phyloP scores from a whole-genome alignment of 2,888 invertebrate genomes.

The Meiosimyza decipiens region DNA sequence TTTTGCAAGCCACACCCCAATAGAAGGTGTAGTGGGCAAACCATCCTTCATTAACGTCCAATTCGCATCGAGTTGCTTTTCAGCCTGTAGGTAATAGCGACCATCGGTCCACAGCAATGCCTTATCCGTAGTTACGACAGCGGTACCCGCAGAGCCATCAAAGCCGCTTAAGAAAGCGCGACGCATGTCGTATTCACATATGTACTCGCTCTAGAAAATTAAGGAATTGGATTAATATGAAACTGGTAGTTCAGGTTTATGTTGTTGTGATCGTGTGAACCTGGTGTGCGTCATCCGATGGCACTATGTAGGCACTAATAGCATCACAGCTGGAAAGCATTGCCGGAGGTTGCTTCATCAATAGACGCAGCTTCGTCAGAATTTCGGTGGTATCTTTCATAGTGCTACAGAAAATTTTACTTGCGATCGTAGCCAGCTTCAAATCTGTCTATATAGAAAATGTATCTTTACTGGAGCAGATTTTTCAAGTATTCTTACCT shows the following conservation, averaged over 20 bases:
- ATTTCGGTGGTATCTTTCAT: conserved; percentile 62
- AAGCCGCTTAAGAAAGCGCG: conserved; percentile 90
- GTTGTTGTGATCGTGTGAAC: conserved; percentile 12
- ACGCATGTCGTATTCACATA: conserved; percentile 85
- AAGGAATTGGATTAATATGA: conserved; percentile 25
- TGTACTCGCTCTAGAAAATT: conserved; percentile 77
- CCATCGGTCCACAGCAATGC: conserved; percentile 98
- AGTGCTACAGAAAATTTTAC: not conserved
- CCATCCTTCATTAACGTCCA: conserved; percentile 95
- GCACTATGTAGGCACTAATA: conserved; percentile 76
- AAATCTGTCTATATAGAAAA: too few species aligned
- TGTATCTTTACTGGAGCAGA: too few species aligned
- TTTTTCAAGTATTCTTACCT: too few species aligned
- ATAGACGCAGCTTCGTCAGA: conserved; percentile 54
- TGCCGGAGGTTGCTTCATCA: conserved; percentile 54
- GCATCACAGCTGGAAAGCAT: not conserved
- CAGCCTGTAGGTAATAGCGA: conserved; percentile 92
- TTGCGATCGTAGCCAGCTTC: conserved; percentile 4
- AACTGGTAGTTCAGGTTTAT: conserved; percentile 35
- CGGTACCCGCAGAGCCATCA: conserved; percentile 84
- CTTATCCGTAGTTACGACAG: conserved; percentile 79
- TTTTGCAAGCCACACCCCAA: conserved; percentile 74
- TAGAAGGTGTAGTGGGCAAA: conserved; percentile 67
- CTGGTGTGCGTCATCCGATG: conserved; percentile 79
- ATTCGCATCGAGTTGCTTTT: conserved; percentile 78